Evolutionary conservation across 92 coral and sea anemone species (phyloP).

Genomic region (Siderastrea siderea): DNA sequence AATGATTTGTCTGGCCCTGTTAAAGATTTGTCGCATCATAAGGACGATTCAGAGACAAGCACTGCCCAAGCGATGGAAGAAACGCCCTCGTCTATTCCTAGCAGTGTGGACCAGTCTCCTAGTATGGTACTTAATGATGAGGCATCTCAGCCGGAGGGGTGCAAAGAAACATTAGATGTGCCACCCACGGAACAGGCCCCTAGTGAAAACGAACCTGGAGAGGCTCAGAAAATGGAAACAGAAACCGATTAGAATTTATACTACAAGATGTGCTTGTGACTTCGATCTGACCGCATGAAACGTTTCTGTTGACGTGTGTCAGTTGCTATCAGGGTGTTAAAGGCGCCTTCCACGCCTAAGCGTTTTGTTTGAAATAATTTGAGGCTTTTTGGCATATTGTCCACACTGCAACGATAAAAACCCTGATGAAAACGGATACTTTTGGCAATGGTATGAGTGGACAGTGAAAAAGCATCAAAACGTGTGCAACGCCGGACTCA

Average conservation of each 20-base stretch:
- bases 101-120: background rate
- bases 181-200: background rate
- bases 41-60: background rate
- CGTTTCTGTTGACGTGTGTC: no score
- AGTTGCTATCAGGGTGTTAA: no score
- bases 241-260: background rate
- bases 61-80: background rate
- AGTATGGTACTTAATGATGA: background rate
- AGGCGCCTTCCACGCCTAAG: no score
- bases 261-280: no score
- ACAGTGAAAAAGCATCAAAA: no score
- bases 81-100: background rate
- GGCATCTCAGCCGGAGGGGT: background rate
- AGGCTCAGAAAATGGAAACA: background rate
- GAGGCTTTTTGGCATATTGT: no score
- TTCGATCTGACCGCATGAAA: no score
- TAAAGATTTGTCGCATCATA: background rate
- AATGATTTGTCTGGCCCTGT: slow-evolving; percentile 2
- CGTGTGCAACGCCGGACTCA: no score
- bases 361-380: no score
- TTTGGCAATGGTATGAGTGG: no score
- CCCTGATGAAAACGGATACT: no score
- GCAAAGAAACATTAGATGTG: slow-evolving; percentile 15
- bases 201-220: background rate
- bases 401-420: no score